Base-by-base conservation (phyloP, 2,797 vertebrate species). In the Buceros bicornis region DNA sequence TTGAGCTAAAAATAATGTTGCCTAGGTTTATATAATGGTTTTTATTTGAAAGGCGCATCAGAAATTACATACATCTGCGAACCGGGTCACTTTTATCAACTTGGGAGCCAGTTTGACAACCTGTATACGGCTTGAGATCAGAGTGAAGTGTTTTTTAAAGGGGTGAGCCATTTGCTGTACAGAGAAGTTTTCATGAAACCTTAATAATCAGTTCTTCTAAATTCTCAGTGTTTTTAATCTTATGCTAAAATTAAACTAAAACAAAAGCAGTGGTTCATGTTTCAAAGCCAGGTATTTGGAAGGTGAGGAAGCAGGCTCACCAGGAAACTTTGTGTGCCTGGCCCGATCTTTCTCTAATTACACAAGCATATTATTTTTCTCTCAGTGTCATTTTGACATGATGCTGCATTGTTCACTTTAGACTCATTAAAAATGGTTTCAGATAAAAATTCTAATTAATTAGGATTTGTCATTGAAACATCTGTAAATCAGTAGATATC, bases 1-100 rank as follows among this genome's bases (percentile, higher is more conserved):
- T 31, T 50, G 18, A 77, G 15, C 62, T 95, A 88, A 89, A 91
- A 95, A 92, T 93, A 88, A 21, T 8, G 6, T 42, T 74, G 18
- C 47, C 89, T 78, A 26, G 28, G 35, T 84, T 96, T 97, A 89
- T 90, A 25, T 91, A 95, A 94, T 64, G 17, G 10, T 37, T 92
- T 88, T 12, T 8, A 48, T 93, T 92, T 94, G 62, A 93, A 89
- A 61, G 43, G 12, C 3, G 0, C 14, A 48, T 87, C 61, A 69
- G 81, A 90, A 79, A 20, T 37, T 40, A 57, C 18, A 29, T 60
- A 15, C 5, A 4, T 64, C 14, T 45, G 3, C 65, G 43, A 96
- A 85, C 11, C 92, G 67, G 83, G 82, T 79, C 70, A 47, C 86
- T 91, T 91, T 61, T 83, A 80, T 90, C 64, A 85, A n/a, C 7